Base-by-base conservation (phyloP, 2,888 invertebrate genomes). In the Adineta ricciae region DNA sequence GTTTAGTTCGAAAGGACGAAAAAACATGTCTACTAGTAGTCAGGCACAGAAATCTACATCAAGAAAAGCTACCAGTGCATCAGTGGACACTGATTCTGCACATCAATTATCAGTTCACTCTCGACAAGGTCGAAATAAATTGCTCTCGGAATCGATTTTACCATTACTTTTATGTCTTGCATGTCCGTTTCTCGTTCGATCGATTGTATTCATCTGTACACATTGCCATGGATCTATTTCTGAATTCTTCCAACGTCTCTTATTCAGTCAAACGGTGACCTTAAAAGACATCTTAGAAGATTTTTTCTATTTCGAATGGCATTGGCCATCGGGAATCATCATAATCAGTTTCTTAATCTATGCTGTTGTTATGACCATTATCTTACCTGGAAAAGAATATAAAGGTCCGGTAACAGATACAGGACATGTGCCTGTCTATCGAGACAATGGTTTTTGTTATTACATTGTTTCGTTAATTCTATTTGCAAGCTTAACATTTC, bases 401-500 rank as follows among this genome's bases (percentile, higher is more conserved):
- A 86, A 88, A 50, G 92, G 92, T 3, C 92, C 92, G 0, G 88
- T 90, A 7, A 92, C 92, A 0, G 89, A 89, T 19, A 91, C 90
- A 86, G 92, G 92, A 27, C 90, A 91, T 87, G 88, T 89, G 14
- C 92, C 92, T 0, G 87, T 88, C 5, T 91, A 91, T 87, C 88
- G 89, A 87, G 91, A 91, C 87, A 92, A 92, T 88, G 92, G 92
- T 4, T 90, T 92, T 87, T 85, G 88, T 54, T 92, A 91, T 88
- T 92, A 91, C 87, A 86, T 90, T n/a, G 88, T 90, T n/a, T 90
- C 91, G 9, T 88, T 92, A 87, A 85, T 87, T 14, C 88, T 89
- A 4, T 90, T 91, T 86, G 87, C 88, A 2, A 50, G 88, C 0
- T 86, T 91, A 49, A 89, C 90, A 4, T 84, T 87, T 32, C 64